Base-by-base conservation (phyloP, 2,888 invertebrate species). In the Eugnorisma glareosa region DNA sequence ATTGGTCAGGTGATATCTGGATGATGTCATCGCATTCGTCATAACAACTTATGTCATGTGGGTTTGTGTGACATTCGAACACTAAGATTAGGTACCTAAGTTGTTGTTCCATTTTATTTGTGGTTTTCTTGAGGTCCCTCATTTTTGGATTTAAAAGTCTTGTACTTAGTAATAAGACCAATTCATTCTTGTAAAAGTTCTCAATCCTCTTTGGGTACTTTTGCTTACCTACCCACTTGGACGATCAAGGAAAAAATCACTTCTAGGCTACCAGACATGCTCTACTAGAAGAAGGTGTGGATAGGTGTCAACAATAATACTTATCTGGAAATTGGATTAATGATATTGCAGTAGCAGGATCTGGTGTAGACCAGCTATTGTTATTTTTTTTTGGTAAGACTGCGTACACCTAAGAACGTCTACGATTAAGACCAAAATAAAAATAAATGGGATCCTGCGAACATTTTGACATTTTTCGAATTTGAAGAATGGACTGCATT, bases 1-100 rank as follows among this genome's bases (percentile, higher is more conserved):
- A 86, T 80, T 93, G 93, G 94, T 88, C 87, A 79, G 61, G 79
- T 82, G 92, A 92, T 93, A 93, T 90, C 85, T 75, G 75, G 73
- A 89, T 95, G 95, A 95, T 95, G 95, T 95, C 95, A 95, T 85
- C 35, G 71, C 61, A 64, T 89, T 90, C 87, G 88, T 84, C 85
- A 78, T 59, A 78, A 91, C 91, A 91, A 90, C 64, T 85, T 88
- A 86, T 81, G 85, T 89, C 86, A 90, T 82, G 71, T 85, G 71
- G 85, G 88, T 91, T 86, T 90, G 85, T 89, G 87, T 91, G 83
- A 86, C 82, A 86, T 87, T 84, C 71, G 70, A 63, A 28, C 77
- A 77, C 70, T 31, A 85, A 79, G 84, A 87, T 88, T 85, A 83
- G 70, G n/a, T n/a, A n/a, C n/a, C n/a, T n/a, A n/a, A n/a, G 74